Conservation (phyloP, 1,140 invertebrate species). For the Trichomalopsis sarcophagae region DNA sequence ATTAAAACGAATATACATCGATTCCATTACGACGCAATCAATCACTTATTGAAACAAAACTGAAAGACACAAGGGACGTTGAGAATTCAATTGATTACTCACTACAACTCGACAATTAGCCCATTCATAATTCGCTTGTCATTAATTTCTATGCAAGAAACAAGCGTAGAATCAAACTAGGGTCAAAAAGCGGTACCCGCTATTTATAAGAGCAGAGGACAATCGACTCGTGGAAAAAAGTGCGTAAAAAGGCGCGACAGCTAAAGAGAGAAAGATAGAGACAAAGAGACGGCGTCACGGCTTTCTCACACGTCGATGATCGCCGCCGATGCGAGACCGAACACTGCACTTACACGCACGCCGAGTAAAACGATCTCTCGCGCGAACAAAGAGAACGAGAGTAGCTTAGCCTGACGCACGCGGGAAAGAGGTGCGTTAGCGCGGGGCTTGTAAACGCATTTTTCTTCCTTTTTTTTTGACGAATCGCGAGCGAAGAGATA, state of each 20-base stretch:
- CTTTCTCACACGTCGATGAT: constrained; percentile 37
- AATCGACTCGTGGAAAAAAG: neutral
- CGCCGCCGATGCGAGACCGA: neutral
- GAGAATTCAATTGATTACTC: too few species aligned
- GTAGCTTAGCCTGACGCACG: neutral
- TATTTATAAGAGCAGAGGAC: neutral
- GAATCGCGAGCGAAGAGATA: too few species aligned
- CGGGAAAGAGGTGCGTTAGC: too few species aligned
- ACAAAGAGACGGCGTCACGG: constrained; percentile 18
- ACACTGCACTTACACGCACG: neutral
- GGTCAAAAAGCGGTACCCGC: neutral
- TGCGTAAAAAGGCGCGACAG: neutral
- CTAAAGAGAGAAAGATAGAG: neutral
- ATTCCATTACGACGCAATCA: too few species aligned
- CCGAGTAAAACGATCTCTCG: neutral
- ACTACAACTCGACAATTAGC: too few species aligned
- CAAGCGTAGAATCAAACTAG: neutral
- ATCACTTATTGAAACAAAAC: too few species aligned
- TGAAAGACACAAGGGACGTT: too few species aligned
- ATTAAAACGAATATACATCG: too few species aligned
- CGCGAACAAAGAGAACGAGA: constrained; percentile 10
- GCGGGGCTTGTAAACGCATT: too few species aligned
- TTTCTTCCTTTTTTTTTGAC: too few species aligned
- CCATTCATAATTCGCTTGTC: too few species aligned
- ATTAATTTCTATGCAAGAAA: too few species aligned